These are phyloP conservation scores for Nerophis lumbriciformis DNA, from an alignment of 2,113 vertebrate species.

Conservation along the genomic window DNA sequence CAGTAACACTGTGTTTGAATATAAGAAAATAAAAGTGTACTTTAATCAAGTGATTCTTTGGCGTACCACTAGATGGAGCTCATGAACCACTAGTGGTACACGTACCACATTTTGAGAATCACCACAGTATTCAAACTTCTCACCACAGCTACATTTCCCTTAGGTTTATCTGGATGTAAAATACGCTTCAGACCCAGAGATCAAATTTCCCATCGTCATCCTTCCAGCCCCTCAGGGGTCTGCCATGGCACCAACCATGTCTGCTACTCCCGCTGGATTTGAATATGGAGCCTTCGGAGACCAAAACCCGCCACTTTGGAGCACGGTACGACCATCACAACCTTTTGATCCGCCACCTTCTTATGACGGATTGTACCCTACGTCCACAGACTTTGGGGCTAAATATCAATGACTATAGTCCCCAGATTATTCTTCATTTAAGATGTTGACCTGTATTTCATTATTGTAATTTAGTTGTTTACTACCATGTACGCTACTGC, in stretches of 20 bases:
- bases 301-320: constrained; percentile 15
- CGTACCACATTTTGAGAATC: no score
- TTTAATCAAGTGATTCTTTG: no score
- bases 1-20: no score
- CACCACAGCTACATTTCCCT: background rate
- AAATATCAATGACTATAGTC: constrained; percentile 3
- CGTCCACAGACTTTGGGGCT: constrained; percentile 4
- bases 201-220: constrained; percentile 58
- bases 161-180: constrained; percentile 64
- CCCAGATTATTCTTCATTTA: background rate
- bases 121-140: background rate
- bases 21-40: no score
- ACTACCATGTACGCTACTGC: no score
- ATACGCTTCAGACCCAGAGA: constrained; percentile 55
- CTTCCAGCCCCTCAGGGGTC: constrained; percentile 15
- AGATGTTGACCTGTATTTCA: background rate
- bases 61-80: no score
- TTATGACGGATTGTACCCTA: constrained; percentile 39
- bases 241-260: constrained; percentile 6
- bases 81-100: no score
- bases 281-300: constrained; percentile 27
- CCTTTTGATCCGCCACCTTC: constrained; percentile 33
- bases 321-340: background rate
- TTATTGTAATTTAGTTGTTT: no score
- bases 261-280: constrained; percentile 15